Evolutionary conservation across 2,888 invertebrate species (phyloP).

Genomic region (Zaprionus lineosus): DNA sequence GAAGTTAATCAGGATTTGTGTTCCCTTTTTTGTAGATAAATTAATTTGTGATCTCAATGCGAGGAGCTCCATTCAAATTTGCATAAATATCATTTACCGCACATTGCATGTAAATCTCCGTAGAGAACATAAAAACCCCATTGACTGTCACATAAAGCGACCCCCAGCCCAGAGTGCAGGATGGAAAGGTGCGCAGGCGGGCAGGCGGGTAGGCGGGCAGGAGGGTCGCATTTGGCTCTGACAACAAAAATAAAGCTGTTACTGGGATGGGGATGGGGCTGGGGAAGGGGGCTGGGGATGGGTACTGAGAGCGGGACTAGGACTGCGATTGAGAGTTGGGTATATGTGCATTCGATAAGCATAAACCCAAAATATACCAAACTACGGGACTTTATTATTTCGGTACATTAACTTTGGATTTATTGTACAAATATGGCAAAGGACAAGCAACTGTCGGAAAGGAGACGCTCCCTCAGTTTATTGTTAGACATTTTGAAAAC

Average conservation of each 20-base stretch:
- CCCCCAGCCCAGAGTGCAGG: too few relatives aligned
- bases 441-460: neutral
- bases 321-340: too few relatives aligned
- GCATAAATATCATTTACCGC: constrained; percentile 69
- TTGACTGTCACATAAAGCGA: constrained; percentile 28
- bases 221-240: too few relatives aligned
- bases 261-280: too few relatives aligned
- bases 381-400: constrained; percentile 68
- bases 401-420: constrained; percentile 69
- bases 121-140: constrained; percentile 41
- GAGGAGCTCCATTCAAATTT: constrained; percentile 59
- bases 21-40: constrained; percentile 60
- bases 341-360: constrained; percentile 41
- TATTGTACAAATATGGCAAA: constrained; percentile 68
- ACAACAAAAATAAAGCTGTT: too few relatives aligned
- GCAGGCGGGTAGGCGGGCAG: too few relatives aligned
- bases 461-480: too few relatives aligned
- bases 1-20: constrained; percentile 74
- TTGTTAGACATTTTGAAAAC: too few relatives aligned
- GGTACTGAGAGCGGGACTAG: too few relatives aligned
- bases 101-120: constrained; percentile 55
- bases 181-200: too few relatives aligned
- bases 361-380: constrained; percentile 13
- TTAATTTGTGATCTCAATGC: constrained; percentile 61
- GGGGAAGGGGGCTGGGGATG: too few relatives aligned